A percentile compares a stretch with the other conserved stretches of the same genome.
These are phyloP conservation scores for Zaprionus lachaisei DNA, from an alignment of 1,140 invertebrate genomes.

Conservation along the genomic window DNA sequence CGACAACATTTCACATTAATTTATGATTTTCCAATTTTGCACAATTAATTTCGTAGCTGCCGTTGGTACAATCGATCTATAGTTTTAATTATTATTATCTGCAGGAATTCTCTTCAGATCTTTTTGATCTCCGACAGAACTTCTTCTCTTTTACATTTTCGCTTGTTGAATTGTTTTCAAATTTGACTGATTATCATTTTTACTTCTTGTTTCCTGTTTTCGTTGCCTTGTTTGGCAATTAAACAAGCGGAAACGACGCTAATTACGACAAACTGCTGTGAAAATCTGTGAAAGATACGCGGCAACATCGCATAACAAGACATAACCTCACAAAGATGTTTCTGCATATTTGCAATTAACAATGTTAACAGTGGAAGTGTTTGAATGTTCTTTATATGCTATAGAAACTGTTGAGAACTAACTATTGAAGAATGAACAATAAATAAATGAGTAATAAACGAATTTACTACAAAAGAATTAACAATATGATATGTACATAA, in stretches of 20 bases:
- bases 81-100: background rate
- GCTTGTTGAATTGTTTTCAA: background rate
- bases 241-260: slow-evolving; percentile 3
- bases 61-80: background rate
- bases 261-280: background rate
- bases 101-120: background rate
- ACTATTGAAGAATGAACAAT: background rate
- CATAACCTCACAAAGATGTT: background rate
- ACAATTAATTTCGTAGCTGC: background rate
- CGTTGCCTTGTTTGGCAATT: background rate
- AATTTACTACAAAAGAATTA: no score
- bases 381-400: background rate
- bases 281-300: background rate
- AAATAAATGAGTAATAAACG: no score
- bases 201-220: background rate
- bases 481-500: no score
- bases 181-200: background rate
- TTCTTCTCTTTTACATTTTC: background rate
- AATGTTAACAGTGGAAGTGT: background rate
- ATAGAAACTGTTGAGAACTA: background rate
- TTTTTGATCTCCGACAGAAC: background rate
- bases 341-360: background rate
- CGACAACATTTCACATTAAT: slow-evolving; percentile 2
- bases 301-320: background rate
- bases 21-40: slow-evolving; percentile 1